phyloP scores from a whole-genome alignment of 2,797 vertebrate species.

The Hephaestus fuliginosus region DNA sequence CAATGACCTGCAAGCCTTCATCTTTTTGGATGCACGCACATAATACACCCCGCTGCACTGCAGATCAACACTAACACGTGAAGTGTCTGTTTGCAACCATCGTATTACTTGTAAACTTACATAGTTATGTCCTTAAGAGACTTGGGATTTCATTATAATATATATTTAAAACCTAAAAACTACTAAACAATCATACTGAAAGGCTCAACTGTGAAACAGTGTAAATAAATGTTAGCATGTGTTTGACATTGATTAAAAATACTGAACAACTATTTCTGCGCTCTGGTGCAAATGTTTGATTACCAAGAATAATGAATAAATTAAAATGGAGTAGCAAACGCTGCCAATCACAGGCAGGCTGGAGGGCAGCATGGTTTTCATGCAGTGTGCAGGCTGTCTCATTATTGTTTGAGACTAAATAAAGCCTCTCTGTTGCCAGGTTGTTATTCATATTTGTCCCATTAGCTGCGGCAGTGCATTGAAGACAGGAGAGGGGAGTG shows the following conservation, averaged over 20 bases:
- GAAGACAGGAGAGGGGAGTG: slow-evolving; percentile 31
- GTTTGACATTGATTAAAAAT: slow-evolving; percentile 13
- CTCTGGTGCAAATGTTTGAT: slow-evolving; percentile 36
- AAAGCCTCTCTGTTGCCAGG: slow-evolving; percentile 70
- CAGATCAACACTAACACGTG: background rate
- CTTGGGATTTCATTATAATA: background rate
- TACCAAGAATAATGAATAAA: slow-evolving; percentile 8
- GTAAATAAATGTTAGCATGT: background rate
- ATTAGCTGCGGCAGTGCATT: slow-evolving; percentile 41
- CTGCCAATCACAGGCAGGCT: slow-evolving; percentile 15
- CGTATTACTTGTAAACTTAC: background rate
- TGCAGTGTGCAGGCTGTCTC: slow-evolving; percentile 25
- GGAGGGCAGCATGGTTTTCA: background rate
- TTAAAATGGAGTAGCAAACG: slow-evolving; percentile 16
- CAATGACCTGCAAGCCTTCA: slow-evolving; percentile 10
- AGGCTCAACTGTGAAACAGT: background rate
- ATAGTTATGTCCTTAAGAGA: background rate
- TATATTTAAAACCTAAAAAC: background rate
- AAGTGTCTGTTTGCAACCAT: background rate
- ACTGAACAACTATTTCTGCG: slow-evolving; percentile 1
- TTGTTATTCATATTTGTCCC: slow-evolving; percentile 57
- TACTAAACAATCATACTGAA: background rate
- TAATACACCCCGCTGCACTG: background rate
- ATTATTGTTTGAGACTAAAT: slow-evolving; percentile 56
- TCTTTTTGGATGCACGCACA: slow-evolving; percentile 40